A percentile compares a stretch with the other conserved stretches of the same genome.
Evolutionary conservation across 2,888 invertebrate species (phyloP).

Genomic region (Emesis castigata): DNA sequence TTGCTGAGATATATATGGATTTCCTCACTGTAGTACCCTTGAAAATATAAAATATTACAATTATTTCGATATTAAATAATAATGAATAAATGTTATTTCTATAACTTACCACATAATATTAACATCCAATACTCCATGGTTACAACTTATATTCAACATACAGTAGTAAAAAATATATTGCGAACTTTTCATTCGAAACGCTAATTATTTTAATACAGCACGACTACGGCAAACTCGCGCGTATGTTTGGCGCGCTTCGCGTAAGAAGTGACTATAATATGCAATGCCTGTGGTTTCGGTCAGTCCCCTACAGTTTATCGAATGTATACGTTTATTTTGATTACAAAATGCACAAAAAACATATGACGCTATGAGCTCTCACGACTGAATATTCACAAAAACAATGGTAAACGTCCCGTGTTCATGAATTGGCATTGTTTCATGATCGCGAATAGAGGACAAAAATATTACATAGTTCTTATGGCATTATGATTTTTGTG

Average conservation of each 20-base stretch:
- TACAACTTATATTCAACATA: slow-evolving; percentile 46
- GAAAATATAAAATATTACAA: too few species aligned
- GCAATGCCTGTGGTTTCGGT: slow-evolving; percentile 24
- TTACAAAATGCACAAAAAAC: slow-evolving; percentile 18
- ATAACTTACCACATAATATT: slow-evolving; percentile 80
- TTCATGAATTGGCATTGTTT: slow-evolving; percentile 68
- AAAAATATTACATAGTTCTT: slow-evolving; percentile 19
- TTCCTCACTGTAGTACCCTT: too few species aligned
- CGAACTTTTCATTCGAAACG: slow-evolving; percentile 40
- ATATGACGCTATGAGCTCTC: slow-evolving; percentile 31
- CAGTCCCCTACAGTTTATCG: slow-evolving; percentile 46
- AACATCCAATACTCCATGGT: slow-evolving; percentile 78
- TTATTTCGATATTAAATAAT: too few species aligned
- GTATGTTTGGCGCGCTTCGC: slow-evolving; percentile 80
- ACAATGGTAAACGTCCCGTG: slow-evolving; percentile 55
- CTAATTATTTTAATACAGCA: slow-evolving; percentile 69
- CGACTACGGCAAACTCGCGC: slow-evolving; percentile 75
- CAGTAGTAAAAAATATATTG: slow-evolving; percentile 34
- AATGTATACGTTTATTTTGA: slow-evolving; percentile 19
- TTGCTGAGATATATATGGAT: too few species aligned
- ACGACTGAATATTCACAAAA: slow-evolving; percentile 57
- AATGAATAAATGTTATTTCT: neutral
- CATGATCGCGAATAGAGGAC: slow-evolving; percentile 19
- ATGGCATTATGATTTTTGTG: neutral
- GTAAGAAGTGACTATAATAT: slow-evolving; percentile 76